These are phyloP conservation scores for Spea bombifrons DNA, from an alignment of 2,113 vertebrate species.

Conservation along the genomic window DNA sequence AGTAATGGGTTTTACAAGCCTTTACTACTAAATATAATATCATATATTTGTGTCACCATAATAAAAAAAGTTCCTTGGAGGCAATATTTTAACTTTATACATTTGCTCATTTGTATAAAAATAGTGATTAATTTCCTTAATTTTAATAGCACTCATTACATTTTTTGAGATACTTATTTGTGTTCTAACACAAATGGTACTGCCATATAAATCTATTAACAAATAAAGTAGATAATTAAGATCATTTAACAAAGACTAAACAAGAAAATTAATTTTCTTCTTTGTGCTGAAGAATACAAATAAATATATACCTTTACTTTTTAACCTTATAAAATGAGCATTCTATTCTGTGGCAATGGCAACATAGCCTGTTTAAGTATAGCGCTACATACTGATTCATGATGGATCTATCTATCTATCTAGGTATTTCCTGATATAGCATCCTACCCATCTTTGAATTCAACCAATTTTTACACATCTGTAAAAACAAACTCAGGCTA, in stretches of 20 bases:
- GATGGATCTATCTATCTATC: too few species aligned
- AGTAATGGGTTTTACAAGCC: too few species aligned
- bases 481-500: too few species aligned
- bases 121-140: slow-evolving; percentile 9
- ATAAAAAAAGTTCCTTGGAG: background rate
- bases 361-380: background rate
- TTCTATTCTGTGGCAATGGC: background rate
- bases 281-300: slow-evolving; percentile 13
- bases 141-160: slow-evolving; percentile 31
- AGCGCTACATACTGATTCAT: too few species aligned
- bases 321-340: background rate
- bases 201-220: slow-evolving; percentile 23
- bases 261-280: slow-evolving; percentile 18
- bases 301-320: background rate
- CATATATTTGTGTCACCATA: too few species aligned
- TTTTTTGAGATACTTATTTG: slow-evolving; percentile 29
- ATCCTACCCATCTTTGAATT: too few species aligned
- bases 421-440: too few species aligned
- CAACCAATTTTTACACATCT: too few species aligned
- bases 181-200: slow-evolving; percentile 21
- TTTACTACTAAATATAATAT: too few species aligned
- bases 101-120: slow-evolving; percentile 10
- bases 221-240: slow-evolving; percentile 21
- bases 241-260: slow-evolving; percentile 24
- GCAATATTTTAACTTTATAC: background rate